Conservation (phyloP, 2,888 invertebrate genomes). For the Cephus nigrinus region DNA sequence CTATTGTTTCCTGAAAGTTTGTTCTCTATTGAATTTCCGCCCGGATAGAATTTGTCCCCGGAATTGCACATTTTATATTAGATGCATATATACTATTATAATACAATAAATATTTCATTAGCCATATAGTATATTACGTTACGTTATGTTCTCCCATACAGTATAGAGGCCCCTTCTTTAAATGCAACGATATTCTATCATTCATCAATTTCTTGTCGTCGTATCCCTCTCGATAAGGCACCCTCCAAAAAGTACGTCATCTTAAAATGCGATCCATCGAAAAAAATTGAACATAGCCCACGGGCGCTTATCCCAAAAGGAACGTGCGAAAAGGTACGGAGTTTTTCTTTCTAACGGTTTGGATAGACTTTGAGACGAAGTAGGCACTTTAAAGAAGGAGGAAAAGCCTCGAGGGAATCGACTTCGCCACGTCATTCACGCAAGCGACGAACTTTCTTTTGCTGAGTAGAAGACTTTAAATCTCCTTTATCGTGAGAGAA, state of each 20-base stretch:
- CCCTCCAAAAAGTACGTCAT: background rate
- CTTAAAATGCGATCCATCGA: background rate
- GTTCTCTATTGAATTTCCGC: background rate
- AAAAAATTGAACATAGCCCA: background rate
- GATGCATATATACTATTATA: background rate
- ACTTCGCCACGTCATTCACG: background rate
- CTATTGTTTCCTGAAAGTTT: background rate
- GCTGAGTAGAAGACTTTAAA: background rate
- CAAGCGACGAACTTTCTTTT: background rate
- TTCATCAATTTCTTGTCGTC: background rate
- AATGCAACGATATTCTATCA: background rate
- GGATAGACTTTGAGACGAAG: background rate
- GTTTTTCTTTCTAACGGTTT: background rate
- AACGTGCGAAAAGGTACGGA: background rate
- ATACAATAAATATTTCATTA: no score
- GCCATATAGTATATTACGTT: background rate
- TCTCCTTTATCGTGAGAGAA: background rate
- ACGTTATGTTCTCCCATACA: background rate
- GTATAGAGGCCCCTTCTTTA: background rate
- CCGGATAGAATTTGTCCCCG: background rate
- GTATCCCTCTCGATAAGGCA: background rate
- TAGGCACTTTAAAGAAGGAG: background rate
- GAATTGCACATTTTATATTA: background rate
- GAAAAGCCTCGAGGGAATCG: background rate
- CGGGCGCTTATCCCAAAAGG: background rate